Evolutionary conservation across 1,140 invertebrate species (phyloP).

Genomic region (Drosophila busckii): DNA sequence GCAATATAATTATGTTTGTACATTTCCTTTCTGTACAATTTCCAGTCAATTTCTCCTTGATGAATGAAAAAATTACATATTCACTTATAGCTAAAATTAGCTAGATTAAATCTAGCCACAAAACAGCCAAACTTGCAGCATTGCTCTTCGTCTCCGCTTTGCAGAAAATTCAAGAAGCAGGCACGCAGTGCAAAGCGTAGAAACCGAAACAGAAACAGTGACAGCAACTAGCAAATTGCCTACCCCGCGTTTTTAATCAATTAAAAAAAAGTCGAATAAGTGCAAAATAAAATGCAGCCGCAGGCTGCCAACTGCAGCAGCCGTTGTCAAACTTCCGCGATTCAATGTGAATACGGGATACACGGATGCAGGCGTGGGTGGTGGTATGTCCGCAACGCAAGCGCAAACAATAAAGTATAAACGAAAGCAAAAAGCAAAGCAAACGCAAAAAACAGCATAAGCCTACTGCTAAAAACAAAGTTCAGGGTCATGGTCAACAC

Average conservation of each 20-base stretch:
- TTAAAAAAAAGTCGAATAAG: slow-evolving; percentile 39
- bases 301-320: slow-evolving; percentile 33
- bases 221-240: slow-evolving; percentile 6
- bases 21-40: too few relatives aligned
- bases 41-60: too few relatives aligned
- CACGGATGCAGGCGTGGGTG: slow-evolving; percentile 22
- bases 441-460: slow-evolving; percentile 3
- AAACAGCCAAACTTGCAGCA: too few relatives aligned
- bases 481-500: slow-evolving; percentile 39
- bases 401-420: slow-evolving; percentile 29
- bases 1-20: too few relatives aligned
- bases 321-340: slow-evolving; percentile 7
- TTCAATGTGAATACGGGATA: slow-evolving; percentile 8
- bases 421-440: slow-evolving; percentile 15
- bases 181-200: slow-evolving; percentile 2
- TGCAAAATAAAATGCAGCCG: slow-evolving; percentile 32
- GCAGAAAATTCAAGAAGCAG: too few relatives aligned
- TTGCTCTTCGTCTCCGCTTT: too few relatives aligned
- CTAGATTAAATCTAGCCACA: too few relatives aligned
- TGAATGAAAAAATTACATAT: too few relatives aligned
- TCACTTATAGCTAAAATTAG: too few relatives aligned
- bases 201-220: slow-evolving; percentile 9
- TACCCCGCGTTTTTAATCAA: slow-evolving; percentile 30
- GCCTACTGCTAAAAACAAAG: slow-evolving; percentile 8
- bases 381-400: slow-evolving; percentile 36